phyloP scores from a whole-genome alignment of 2,113 vertebrate species.

The Leucosticte australis region DNA sequence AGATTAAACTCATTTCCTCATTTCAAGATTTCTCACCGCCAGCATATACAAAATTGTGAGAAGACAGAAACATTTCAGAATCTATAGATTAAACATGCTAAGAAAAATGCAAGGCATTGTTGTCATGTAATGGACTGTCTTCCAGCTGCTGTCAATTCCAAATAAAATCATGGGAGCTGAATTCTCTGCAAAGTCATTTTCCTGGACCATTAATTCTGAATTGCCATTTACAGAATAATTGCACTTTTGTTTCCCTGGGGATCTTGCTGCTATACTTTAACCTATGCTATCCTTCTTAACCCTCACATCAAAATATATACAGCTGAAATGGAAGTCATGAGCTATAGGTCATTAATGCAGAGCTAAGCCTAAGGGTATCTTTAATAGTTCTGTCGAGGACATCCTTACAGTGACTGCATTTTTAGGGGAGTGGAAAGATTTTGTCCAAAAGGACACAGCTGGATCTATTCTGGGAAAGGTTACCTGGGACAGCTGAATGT shows the following conservation, averaged over 20 bases:
- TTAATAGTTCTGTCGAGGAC: slow-evolving; percentile 42
- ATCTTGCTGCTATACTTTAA: slow-evolving; percentile 47
- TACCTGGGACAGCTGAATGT: slow-evolving; percentile 56
- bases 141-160: slow-evolving; percentile 25
- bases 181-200: slow-evolving; percentile 59
- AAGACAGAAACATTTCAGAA: background rate
- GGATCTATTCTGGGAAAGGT: slow-evolving; percentile 64
- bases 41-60: background rate
- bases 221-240: slow-evolving; percentile 63
- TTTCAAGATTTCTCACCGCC: background rate
- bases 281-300: slow-evolving; percentile 60
- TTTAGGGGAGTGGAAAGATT: slow-evolving; percentile 52
- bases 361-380: slow-evolving; percentile 41
- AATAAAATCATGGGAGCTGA: slow-evolving; percentile 33
- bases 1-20: background rate
- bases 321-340: slow-evolving; percentile 56
- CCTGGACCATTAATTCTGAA: slow-evolving; percentile 62
- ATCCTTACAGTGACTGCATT: slow-evolving; percentile 38
- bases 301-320: slow-evolving; percentile 59
- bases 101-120: background rate
- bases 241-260: slow-evolving; percentile 48
- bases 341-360: slow-evolving; percentile 59
- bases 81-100: background rate
- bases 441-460: slow-evolving; percentile 56
- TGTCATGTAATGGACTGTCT: background rate